phyloP scores from a whole-genome alignment of 2,888 invertebrate species.

The Parochlus steinenii region DNA sequence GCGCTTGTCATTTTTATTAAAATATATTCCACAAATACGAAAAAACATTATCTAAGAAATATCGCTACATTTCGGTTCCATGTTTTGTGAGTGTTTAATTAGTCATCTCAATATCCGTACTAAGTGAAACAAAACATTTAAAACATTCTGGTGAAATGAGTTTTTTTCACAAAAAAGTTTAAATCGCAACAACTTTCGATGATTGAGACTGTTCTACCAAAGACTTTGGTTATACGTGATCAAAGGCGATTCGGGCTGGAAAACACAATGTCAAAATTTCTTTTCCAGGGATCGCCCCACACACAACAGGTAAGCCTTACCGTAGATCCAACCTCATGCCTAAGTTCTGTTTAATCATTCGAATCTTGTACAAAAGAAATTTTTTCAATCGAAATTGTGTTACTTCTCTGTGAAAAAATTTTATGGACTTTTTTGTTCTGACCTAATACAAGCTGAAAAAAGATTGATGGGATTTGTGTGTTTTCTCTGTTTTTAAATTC shows the following conservation, averaged over 20 bases:
- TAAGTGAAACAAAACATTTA: neutral
- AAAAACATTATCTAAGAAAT: neutral
- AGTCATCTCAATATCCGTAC: too few species aligned
- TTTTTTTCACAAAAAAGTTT: neutral
- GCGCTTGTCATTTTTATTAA: too few species aligned
- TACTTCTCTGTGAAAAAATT: too few species aligned
- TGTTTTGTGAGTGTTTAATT: conserved; percentile 3
- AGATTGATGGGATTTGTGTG: too few species aligned
- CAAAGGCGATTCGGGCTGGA: conserved; percentile 15
- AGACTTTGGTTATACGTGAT: conserved; percentile 17
- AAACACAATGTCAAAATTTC: conserved; percentile 49
- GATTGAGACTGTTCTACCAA: conserved; percentile 19
- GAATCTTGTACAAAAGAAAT: too few species aligned
- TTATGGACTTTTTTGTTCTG: too few species aligned
- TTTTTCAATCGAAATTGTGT: too few species aligned
- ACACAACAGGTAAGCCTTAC: conserved; percentile 38
- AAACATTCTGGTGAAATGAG: neutral
- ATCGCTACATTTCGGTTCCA: neutral
- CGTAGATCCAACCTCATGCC: conserved; percentile 5
- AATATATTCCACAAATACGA: too few species aligned
- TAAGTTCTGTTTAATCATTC: too few species aligned
- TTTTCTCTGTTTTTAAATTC: too few species aligned
- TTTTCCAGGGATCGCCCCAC: conserved; percentile 46
- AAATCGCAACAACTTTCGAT: too few species aligned
- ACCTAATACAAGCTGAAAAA: too few species aligned